Percentiles rank a stretch among this genome's conserved stretches.
phyloP scores from a whole-genome alignment of 1,140 invertebrate species.

The Pogonus chalceus region DNA sequence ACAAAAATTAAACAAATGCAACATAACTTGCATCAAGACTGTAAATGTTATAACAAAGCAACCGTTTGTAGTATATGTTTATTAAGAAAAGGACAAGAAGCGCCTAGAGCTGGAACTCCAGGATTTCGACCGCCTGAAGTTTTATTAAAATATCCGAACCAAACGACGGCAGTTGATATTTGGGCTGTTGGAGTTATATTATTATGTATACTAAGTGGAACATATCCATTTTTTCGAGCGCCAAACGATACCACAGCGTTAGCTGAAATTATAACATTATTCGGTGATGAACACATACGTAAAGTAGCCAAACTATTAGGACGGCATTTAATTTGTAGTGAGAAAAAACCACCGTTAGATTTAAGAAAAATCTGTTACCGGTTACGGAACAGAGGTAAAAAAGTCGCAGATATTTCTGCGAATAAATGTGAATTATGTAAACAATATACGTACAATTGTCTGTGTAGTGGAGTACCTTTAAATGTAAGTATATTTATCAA shows the following conservation, averaged over 20 bases:
- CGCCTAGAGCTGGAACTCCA: conserved; percentile 79
- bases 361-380: conserved; percentile 41
- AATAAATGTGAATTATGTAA: conserved; percentile 12
- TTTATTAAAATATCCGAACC: conserved; percentile 60
- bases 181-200: conserved; percentile 86
- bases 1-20: neutral
- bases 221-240: conserved; percentile 76
- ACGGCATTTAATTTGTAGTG: conserved; percentile 45
- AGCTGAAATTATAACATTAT: conserved; percentile 71
- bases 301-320: conserved; percentile 54
- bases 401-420: conserved; percentile 1
- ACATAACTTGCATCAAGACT: neutral
- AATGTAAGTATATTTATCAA: conserved; percentile 9
- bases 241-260: conserved; percentile 70
- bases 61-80: conserved; percentile 54
- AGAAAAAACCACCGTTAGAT: conserved; percentile 40
- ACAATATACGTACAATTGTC: conserved; percentile 9
- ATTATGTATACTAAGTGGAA: conserved; percentile 63
- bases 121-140: conserved; percentile 86
- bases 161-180: conserved; percentile 77
- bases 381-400: conserved; percentile 31
- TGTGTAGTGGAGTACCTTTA: conserved; percentile 12
- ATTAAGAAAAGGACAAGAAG: conserved; percentile 46
- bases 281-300: conserved; percentile 60
- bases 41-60: conserved; percentile 49